These are phyloP conservation scores for Coracias cyanogaster DNA, from an alignment of 2,797 vertebrate species.

Conservation along the genomic window DNA sequence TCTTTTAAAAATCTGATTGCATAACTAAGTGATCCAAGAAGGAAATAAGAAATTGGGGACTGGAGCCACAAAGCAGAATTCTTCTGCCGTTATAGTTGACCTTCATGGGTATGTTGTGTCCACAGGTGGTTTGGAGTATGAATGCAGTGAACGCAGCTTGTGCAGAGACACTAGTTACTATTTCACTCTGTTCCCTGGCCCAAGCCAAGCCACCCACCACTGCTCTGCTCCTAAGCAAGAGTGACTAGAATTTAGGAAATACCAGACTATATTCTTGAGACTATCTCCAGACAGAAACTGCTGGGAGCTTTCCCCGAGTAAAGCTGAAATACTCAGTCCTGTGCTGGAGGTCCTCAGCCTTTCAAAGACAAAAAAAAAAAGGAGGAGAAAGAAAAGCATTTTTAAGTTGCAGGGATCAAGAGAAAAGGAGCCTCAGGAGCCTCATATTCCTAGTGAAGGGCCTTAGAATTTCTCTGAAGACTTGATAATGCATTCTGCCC, in stretches of 20 bases:
- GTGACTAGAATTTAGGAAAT: neutral
- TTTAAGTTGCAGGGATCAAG: neutral
- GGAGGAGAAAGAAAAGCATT: neutral
- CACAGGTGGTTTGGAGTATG: rapidly evolving
- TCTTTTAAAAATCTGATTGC: neutral
- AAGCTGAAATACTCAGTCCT: neutral
- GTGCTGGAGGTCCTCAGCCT: neutral
- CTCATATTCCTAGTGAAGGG: neutral
- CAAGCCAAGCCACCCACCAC: neutral
- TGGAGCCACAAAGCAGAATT: neutral
- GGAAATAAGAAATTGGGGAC: neutral
- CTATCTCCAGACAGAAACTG: rapidly evolving
- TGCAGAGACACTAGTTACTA: neutral
- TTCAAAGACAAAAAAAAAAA: neutral
- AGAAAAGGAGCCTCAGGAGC: neutral
- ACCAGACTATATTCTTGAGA: neutral
- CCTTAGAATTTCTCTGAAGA: too few relatives aligned
- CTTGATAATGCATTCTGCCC: neutral
- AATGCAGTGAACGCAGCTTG: neutral
- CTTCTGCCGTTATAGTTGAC: neutral
- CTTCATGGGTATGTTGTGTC: neutral
- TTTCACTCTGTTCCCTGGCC: neutral
- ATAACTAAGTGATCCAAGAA: neutral
- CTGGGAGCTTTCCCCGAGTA: neutral
- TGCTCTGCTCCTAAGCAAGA: neutral